Conservation (phyloP, 2,113 vertebrate species). For the Bufo gargarizans region DNA sequence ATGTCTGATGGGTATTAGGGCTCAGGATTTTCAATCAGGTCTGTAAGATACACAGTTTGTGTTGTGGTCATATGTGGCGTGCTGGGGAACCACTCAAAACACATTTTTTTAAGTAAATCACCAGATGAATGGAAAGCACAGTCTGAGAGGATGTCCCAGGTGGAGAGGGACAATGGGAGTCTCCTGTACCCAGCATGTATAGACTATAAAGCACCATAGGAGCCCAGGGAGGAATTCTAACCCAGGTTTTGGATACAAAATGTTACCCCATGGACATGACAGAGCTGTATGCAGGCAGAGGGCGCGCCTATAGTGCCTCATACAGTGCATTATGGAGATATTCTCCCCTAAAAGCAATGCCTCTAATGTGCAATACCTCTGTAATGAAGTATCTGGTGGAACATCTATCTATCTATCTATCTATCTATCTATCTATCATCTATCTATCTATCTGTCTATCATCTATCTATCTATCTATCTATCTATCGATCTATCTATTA, state of each 20-base stretch:
- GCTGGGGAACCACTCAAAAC: neutral
- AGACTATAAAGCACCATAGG: too few relatives aligned
- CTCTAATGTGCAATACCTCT: too few relatives aligned
- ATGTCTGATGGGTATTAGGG: conserved; percentile 15
- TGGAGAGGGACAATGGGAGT: neutral
- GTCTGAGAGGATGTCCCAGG: neutral
- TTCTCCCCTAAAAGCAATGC: too few relatives aligned
- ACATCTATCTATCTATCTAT: neutral
- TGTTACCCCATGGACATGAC: too few relatives aligned
- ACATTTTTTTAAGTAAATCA: neutral
- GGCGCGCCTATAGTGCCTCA: too few relatives aligned
- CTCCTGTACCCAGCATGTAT: neutral
- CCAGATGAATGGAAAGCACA: neutral
- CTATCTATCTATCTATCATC: neutral
- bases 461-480: too few relatives aligned
- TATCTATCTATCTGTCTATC: neutral
- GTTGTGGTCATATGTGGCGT: neutral
- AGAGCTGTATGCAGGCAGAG: too few relatives aligned
- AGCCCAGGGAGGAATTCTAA: too few relatives aligned
- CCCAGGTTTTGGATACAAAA: too few relatives aligned
- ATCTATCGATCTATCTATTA: neutral
- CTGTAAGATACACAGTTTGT: neutral
- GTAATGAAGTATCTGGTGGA: neutral
- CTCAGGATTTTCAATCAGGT: conserved; percentile 19
- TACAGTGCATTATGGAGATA: too few relatives aligned